Percentiles rank a stretch among this genome's conserved stretches.
These are phyloP conservation scores for Dynastes hyllus DNA, from an alignment of 2,888 invertebrate species.

Conservation along the genomic window DNA sequence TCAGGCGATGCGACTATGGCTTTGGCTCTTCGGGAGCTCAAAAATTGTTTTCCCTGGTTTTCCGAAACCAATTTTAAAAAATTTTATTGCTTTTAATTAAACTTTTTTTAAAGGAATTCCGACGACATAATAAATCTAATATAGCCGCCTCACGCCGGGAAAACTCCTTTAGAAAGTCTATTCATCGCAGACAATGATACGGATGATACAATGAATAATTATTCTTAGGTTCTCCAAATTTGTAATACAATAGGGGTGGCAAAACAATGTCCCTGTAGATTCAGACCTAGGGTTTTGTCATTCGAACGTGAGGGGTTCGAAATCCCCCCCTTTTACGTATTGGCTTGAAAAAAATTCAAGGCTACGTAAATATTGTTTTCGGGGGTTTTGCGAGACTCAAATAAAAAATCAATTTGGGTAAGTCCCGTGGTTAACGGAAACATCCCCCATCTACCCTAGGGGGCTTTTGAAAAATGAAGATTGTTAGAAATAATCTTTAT, in stretches of 20 bases:
- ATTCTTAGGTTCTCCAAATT: no score
- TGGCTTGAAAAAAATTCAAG: constrained; percentile 2
- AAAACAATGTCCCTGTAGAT: no score
- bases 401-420: constrained; percentile 21
- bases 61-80: constrained; percentile 28
- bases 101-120: constrained; percentile 38
- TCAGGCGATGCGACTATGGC: background rate
- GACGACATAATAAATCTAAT: constrained; percentile 43
- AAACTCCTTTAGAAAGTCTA: background rate
- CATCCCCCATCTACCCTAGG: constrained; percentile 8
- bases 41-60: constrained; percentile 19
- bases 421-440: background rate
- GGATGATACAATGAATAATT: background rate
- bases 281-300: no score
- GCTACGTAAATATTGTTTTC: constrained; percentile 17
- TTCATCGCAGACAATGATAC: background rate
- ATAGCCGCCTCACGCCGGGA: background rate
- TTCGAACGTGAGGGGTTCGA: background rate
- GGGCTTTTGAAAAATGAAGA: no score
- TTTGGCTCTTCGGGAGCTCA: background rate
- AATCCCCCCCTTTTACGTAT: background rate
- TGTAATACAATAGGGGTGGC: no score
- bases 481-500: no score
- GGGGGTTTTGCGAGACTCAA: constrained; percentile 16
- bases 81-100: no score